Evolutionary conservation across 2,113 vertebrate genomes (phyloP).

Genomic region (Aptenodytes forsteri): DNA sequence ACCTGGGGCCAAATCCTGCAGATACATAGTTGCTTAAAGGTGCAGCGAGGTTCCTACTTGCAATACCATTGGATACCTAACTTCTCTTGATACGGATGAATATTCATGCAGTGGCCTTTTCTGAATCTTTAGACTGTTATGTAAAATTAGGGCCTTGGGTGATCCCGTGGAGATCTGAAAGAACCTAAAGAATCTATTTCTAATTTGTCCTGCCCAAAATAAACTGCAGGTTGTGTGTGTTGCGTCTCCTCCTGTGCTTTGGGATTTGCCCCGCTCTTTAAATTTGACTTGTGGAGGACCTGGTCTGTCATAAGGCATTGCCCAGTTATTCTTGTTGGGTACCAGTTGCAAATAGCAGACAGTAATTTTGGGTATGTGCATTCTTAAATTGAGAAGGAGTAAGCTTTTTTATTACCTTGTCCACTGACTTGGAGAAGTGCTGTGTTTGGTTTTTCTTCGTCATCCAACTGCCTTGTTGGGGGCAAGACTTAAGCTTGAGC

Average conservation of each 20-base stretch:
- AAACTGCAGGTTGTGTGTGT: background rate
- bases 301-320: background rate
- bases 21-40: background rate
- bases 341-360: background rate
- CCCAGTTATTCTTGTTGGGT: background rate
- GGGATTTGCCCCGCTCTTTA: background rate
- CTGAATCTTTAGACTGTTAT: background rate
- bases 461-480: background rate
- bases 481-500: background rate
- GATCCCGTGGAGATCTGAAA: background rate
- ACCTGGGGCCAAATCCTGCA: background rate
- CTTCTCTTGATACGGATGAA: background rate
- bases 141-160: background rate
- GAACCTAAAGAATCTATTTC: background rate
- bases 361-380: background rate
- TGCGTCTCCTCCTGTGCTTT: background rate
- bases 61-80: background rate
- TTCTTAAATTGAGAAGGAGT: background rate
- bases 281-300: background rate
- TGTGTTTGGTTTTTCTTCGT: background rate
- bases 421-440: background rate
- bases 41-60: constrained; percentile 10
- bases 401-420: background rate
- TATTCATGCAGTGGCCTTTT: background rate
- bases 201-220: background rate